These are phyloP conservation scores for Drosophila azteca DNA, from an alignment of 1,140 invertebrate species.

Conservation along the genomic window DNA sequence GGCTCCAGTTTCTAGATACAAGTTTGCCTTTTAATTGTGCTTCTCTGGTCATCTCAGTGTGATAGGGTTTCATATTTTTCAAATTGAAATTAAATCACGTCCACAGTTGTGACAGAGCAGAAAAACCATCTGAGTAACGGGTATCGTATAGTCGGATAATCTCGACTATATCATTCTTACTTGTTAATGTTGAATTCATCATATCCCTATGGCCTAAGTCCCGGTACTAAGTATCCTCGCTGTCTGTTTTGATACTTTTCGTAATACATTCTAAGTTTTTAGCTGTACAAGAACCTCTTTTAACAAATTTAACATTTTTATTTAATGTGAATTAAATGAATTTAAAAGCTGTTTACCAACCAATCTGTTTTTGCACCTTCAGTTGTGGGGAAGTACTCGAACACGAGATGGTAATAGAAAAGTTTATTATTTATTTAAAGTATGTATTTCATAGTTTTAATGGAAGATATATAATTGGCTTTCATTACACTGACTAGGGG, in stretches of 20 bases:
- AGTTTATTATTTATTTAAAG: conserved; percentile 69
- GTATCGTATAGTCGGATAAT: too few relatives aligned
- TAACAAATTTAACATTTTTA: conserved; percentile 20
- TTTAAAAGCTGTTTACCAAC: conserved; percentile 53
- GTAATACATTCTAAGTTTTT: conserved; percentile 32
- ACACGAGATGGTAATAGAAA: conserved; percentile 60
- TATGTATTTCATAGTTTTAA: conserved; percentile 79
- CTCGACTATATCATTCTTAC: too few relatives aligned
- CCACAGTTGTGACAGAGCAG: too few relatives aligned
- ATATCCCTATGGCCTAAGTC: conserved; percentile 34
- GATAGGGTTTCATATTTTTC: too few relatives aligned
- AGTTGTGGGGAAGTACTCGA: conserved; percentile 21
- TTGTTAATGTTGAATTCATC: conserved; percentile 29
- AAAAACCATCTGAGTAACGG: too few relatives aligned
- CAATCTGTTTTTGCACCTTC: background rate
- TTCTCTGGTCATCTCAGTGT: too few relatives aligned
- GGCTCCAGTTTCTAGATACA: too few relatives aligned
- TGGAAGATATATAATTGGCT: conserved; percentile 75
- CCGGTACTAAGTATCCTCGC: conserved; percentile 47
- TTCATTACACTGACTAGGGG: conserved; percentile 65
- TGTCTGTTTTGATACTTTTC: conserved; percentile 55
- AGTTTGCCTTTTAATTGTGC: too few relatives aligned
- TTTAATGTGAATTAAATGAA: conserved; percentile 43
- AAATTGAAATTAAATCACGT: too few relatives aligned
- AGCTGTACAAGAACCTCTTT: conserved; percentile 18